Evolutionary conservation across 1,140 invertebrate genomes (phyloP), one percentile per base, ranked within the genome.

Genomic region (Papilio machaon): DNA sequence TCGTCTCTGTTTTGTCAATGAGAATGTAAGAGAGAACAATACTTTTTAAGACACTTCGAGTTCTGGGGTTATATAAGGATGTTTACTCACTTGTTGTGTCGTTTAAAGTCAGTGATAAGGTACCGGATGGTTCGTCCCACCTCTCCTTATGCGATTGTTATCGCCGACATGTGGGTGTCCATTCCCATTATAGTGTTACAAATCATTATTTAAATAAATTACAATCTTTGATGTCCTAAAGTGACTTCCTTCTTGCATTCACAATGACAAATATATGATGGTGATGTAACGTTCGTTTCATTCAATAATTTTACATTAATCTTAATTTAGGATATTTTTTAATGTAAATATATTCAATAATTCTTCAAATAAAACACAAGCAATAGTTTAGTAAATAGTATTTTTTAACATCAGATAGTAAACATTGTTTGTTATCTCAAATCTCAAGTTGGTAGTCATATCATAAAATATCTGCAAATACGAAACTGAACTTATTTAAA

Each of bases 121-220:
- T 67, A 64, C 54, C 54, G 73, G 58, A 79, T 38, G 76, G 17
- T n/a, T 19, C 76, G n/a, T 30, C 76, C 76, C 76, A 79, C 76
- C 38, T 11, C 6, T 60, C 43, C 76, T 67, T 67, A 23, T 77
- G 13, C 76, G 58, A 64, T 79, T 79, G 76, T 64, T 79, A 64
- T 79, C 58, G 47, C 58, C 35, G 23, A 64, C 35, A 46, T 17
- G 76, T 79, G 76, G 76, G 76, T 64, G 76, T 17, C 9, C 23
- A n/a, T 64, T n/a, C 58, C 76, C 76, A 79, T 79, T 79, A 79
- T 19, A 79, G 15, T 38, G 76, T 79, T 79, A 79, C 35, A 64
- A 60, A 64, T 79, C 76, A 67, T 67, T 79, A 64, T 79, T 64
- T 10, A 79, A 79, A 79, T 49, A 77, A 77, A 54, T 77, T 77